Evolutionary conservation across 2,113 vertebrate genomes (phyloP).

Genomic region (Urocynchramus pylzowi): DNA sequence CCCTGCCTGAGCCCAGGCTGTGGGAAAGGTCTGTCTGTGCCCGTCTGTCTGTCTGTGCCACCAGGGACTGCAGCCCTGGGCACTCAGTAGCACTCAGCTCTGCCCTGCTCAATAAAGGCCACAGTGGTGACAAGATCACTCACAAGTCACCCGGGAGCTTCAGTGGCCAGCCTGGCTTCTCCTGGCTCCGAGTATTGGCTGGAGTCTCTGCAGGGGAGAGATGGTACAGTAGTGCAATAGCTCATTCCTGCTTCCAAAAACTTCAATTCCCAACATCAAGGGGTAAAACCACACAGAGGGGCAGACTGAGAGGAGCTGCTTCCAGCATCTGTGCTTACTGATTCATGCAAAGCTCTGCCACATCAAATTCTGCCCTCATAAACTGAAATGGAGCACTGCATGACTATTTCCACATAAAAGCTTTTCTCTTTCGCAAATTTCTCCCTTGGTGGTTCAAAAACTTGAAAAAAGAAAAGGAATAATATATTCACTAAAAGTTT

Average conservation of each 20-base stretch:
- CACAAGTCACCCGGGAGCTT: not conserved
- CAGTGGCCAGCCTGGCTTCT: not conserved
- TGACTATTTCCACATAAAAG: not conserved
- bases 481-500: not conserved
- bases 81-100: not conserved
- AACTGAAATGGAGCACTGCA: not conserved
- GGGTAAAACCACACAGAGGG: not conserved
- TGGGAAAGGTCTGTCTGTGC: too few species aligned
- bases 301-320: not conserved
- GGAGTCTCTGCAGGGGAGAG: not conserved
- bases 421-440: not conserved
- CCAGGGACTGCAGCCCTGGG: not conserved
- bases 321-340: not conserved
- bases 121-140: not conserved
- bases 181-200: not conserved
- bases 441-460: not conserved
- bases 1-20: too few species aligned
- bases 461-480: not conserved
- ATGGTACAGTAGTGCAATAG: not conserved
- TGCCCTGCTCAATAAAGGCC: not conserved
- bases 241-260: not conserved
- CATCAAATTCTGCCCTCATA: not conserved
- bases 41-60: not conserved
- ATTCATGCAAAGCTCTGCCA: not conserved
- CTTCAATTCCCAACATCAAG: not conserved